Base-by-base conservation (phyloP, 2,888 invertebrate species). In the Chironomus riparius region DNA sequence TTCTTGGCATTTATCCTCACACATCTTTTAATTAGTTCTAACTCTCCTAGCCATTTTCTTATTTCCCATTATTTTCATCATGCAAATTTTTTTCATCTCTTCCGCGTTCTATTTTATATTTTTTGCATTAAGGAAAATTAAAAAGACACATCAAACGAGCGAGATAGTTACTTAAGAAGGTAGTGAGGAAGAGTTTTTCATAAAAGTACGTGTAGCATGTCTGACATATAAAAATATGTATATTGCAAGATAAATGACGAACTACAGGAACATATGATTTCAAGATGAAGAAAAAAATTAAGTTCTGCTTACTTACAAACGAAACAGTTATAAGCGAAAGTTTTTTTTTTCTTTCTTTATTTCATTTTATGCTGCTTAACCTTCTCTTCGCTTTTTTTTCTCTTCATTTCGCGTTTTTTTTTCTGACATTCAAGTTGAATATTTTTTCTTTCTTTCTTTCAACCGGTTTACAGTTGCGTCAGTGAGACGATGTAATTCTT, bases 311-410 rank as follows among this genome's bases (percentile, higher is more conserved):
- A 6, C 47, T 61, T 73, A 73, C 72, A 73, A 61, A 22, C n/a
- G 61, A 62, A 62, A 73, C 72, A 73, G 72, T 73, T 73, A 73
- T 38, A 73, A 73, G 72, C 72, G 72, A 73, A 73, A 73, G 72
- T 73, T 24, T 73, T 73, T 73, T 73, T 56, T 28, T 28, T 28
- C 24, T 56, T 47, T 71, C 47, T 47, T 24, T 56, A 15, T 56
- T 56, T 56, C 15, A 38, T 68, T 38, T 71, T 73, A 73, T 73
- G 72, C 56, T 73, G 62, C 72, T 73, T 73, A 73, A 73, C 72
- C 72, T 73, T 73, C 72, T 28, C 47, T 47, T 24, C 47, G 72
- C 47, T 61, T 61, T 38, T 38, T 38, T 38, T 38, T 38, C 38
- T 38, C 38, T 38, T 38, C 62, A 28, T 12, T 62, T 5, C 68